Percentiles rank a stretch among this genome's conserved stretches.
Conservation (phyloP, 2,113 vertebrate species). For the Aleadryas rufinucha region DNA sequence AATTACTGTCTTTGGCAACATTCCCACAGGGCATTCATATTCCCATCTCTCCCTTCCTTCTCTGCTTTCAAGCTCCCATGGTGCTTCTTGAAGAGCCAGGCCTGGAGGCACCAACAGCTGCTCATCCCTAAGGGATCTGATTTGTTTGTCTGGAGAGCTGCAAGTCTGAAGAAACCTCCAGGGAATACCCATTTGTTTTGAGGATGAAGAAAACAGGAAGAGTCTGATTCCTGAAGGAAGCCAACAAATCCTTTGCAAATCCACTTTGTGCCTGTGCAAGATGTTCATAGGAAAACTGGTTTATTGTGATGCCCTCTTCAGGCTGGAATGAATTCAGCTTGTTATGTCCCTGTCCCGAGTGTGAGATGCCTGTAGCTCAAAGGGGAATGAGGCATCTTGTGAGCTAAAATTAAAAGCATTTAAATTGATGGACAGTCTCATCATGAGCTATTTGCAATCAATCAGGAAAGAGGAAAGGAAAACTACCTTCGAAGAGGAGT, state of each 20-base stretch:
- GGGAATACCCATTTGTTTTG: not conserved
- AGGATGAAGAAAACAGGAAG: not conserved
- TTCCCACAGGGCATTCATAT: not conserved
- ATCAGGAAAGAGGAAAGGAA: not conserved
- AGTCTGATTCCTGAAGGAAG: not conserved
- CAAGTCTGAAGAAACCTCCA: not conserved
- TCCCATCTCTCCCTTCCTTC: not conserved
- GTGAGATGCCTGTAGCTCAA: not conserved
- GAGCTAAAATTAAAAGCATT: not conserved
- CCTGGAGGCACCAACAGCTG: not conserved
- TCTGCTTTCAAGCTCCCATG: not conserved
- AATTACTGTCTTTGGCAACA: not conserved
- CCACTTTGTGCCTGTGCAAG: not conserved
- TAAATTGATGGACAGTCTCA: not conserved
- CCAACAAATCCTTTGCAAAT: not conserved
- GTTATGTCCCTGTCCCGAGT: not conserved
- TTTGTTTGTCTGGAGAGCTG: not conserved
- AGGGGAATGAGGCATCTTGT: not conserved
- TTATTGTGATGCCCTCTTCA: not conserved
- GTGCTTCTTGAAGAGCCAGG: not conserved
- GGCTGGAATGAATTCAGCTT: not conserved
- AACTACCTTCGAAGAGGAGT: slow-evolving; percentile 90
- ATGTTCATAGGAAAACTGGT: not conserved
- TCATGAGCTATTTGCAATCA: not conserved
- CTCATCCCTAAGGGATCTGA: not conserved